Evolutionary conservation across 2,113 vertebrate species (phyloP), one percentile per base, ranked within the genome.

Genomic region (Bagarius yarrelli): DNA sequence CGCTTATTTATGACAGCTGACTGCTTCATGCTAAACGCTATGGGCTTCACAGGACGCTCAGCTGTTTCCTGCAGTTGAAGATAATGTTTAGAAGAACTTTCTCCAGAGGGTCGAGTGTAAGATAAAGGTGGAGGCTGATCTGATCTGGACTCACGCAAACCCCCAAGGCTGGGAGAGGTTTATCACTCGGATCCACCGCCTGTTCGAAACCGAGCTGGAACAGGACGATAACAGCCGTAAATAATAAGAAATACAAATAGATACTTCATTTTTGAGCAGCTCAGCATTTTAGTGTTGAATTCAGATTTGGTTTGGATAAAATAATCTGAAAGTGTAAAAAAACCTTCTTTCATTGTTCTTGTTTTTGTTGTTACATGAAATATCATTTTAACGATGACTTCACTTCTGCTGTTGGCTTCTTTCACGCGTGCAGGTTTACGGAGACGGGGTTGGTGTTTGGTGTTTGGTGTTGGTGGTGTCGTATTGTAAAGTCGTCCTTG

Each of bases 81-180:
- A 76, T 76, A 76, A 59, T 9, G 73, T 59, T 80, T 12, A 50
- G 78, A 80, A 80, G 69, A 70, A 47, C 55, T 44, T 70, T 59
- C 66, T 61, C 67, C 67, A 44, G 32, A 72, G 66, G 23, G 1
- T 71, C 3, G 55, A 59, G 25, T 69, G 67, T 80, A 27, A 80
- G 67, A 80, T 75, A 59, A 75, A 59, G 55, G 16, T 55, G 34
- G 55, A 44, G 34, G 55, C 14, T 44, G 55, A 44, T 76, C 21
- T 76, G 34, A 76, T 76, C 55, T 59, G 13, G 52, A 55, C 55
- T 12, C 73, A 15, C 40, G n/a, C 66, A 69, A 34, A 69, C 66
- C 23, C 34, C 21, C 64, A 40, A 57, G 53, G 73, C 53, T 76
- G 73, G 55, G 55, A 76, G 55, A 76, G 73, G 55, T 76, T 76